A percentile compares a stretch with the other conserved stretches of the same genome.
These are phyloP conservation scores for Ornithoptera alexandrae DNA, from an alignment of 2,888 invertebrate genomes.

Conservation along the genomic window DNA sequence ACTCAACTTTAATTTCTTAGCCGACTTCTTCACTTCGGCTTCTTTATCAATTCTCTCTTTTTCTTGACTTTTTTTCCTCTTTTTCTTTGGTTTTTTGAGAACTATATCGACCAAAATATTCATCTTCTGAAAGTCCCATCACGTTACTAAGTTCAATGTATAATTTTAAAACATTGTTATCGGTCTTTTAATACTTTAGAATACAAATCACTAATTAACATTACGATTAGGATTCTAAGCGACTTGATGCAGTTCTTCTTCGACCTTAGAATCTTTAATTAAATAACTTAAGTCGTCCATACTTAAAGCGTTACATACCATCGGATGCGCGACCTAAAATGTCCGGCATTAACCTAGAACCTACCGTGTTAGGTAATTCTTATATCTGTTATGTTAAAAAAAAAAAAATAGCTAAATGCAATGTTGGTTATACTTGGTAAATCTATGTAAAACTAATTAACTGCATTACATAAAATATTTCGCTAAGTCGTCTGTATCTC, in stretches of 20 bases:
- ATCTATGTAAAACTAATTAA: conserved; percentile 14
- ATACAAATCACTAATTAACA: conserved; percentile 13
- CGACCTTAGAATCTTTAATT: conserved; percentile 8
- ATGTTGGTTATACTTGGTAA: conserved; percentile 14
- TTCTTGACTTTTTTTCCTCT: conserved; percentile 37
- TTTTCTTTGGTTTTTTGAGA: no score
- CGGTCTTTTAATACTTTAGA: no score
- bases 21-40: conserved; percentile 46
- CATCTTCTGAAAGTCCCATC: no score
- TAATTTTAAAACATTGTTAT: no score
- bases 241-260: conserved; percentile 8
- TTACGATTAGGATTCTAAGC: conserved; percentile 1
- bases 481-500: no score
- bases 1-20: conserved; percentile 57
- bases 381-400: conserved; percentile 24
- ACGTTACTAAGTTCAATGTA: no score
- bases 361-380: conserved; percentile 32
- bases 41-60: conserved; percentile 39
- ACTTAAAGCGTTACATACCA: conserved; percentile 6
- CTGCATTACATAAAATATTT: conserved; percentile 12
- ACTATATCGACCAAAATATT: no score
- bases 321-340: conserved; percentile 29
- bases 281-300: conserved; percentile 15
- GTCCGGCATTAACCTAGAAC: conserved; percentile 29
- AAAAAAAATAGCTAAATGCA: conserved; percentile 19